A percentile compares a stretch with the other conserved stretches of the same genome.
Conservation (phyloP, 1,140 invertebrate species). For the Apis dorsata region DNA sequence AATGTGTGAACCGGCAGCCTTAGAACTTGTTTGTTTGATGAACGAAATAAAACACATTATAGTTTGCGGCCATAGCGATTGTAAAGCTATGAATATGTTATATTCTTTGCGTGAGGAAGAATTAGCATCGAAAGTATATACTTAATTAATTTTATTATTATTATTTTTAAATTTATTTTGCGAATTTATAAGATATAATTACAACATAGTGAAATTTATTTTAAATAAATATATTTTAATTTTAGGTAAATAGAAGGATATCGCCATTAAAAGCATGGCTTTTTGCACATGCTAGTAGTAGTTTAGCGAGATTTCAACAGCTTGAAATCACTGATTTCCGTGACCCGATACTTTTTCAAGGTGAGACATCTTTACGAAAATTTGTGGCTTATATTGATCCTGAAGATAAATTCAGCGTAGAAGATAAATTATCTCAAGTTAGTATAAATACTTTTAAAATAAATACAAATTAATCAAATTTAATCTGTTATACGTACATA, state of each 20-base stretch:
- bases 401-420: conserved; percentile 92
- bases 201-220: too few relatives aligned
- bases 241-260: conserved; percentile 87
- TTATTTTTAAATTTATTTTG: neutral
- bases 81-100: conserved; percentile 97
- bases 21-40: conserved; percentile 96
- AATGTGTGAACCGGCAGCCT: conserved; percentile 95
- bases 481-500: neutral
- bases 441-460: conserved; percentile 47
- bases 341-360: conserved; percentile 90
- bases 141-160: neutral
- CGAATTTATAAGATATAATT: neutral
- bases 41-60: conserved; percentile 96
- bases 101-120: conserved; percentile 90
- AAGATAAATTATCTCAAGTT: conserved; percentile 96
- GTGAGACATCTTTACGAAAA: conserved; percentile 90
- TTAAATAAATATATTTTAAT: neutral
- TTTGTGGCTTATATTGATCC: conserved; percentile 97
- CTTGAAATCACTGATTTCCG: conserved; percentile 85
- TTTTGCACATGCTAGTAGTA: conserved; percentile 90
- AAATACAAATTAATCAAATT: neutral
- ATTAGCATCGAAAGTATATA: conserved; percentile 84
- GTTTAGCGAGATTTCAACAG: conserved; percentile 90
- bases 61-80: conserved; percentile 98
- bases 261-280: conserved; percentile 96